A percentile compares a stretch with the other conserved stretches of the same genome.
phyloP scores from a whole-genome alignment of 1,140 invertebrate genomes.

The Doryteuthis pealeii region DNA sequence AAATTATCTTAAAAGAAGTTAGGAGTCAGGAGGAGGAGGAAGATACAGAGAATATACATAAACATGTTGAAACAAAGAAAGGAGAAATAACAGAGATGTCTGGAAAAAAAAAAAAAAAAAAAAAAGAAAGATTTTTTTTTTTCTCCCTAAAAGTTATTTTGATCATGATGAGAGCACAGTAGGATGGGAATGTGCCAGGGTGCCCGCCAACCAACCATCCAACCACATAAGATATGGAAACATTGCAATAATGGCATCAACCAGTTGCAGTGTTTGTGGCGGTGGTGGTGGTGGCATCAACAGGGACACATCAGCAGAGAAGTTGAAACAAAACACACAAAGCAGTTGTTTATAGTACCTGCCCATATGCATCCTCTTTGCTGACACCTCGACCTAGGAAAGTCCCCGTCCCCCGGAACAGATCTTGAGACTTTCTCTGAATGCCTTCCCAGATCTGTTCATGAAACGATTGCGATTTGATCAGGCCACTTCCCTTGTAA shows the following conservation, averaged over 20 bases:
- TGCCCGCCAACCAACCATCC: background rate
- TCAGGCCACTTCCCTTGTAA: constrained; percentile 50
- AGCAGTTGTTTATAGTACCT: constrained; percentile 28
- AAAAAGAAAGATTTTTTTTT: background rate
- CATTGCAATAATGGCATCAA: no score
- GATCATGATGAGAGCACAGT: no score
- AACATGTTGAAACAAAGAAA: background rate
- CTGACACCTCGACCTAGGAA: constrained; percentile 44
- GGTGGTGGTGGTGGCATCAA: background rate
- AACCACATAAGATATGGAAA: background rate
- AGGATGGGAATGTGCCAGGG: background rate
- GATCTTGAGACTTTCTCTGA: constrained; percentile 51
- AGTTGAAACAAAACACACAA: constrained; percentile 10
- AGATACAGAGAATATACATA: background rate
- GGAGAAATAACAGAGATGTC: background rate
- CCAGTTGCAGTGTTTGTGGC: background rate
- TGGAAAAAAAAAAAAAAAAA: no score
- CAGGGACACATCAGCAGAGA: background rate
- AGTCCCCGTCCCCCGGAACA: constrained; percentile 48
- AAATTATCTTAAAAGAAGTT: no score
- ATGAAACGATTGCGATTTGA: constrained; percentile 47
- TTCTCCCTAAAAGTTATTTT: no score
- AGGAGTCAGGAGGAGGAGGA: no score
- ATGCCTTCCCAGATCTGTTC: constrained; percentile 54
- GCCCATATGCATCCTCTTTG: constrained; percentile 45